Percentiles rank a stretch among this genome's conserved stretches.
Evolutionary conservation across 1,140 invertebrate species (phyloP).

Genomic region (Bombus polaris): DNA sequence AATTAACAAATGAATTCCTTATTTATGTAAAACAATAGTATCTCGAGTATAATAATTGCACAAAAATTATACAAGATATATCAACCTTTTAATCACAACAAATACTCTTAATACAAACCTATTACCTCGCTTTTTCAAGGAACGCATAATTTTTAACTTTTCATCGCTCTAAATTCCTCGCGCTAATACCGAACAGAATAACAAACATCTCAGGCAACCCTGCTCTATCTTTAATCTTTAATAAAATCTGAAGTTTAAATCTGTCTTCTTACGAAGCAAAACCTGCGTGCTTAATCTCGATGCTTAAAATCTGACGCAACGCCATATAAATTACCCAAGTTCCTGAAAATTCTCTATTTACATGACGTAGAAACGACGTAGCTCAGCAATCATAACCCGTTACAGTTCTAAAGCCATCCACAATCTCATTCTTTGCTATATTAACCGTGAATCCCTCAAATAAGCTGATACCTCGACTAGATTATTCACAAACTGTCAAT

Average conservation of each 20-base stretch:
- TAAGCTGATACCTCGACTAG: conserved; percentile 12
- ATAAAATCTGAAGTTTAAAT: not conserved
- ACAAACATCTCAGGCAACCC: too few species aligned
- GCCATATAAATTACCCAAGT: not conserved
- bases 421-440: not conserved
- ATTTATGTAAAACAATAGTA: too few species aligned
- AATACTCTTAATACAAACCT: not conserved
- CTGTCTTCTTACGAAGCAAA: not conserved
- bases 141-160: not conserved
- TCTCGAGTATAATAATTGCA: not conserved
- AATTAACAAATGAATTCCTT: not conserved
- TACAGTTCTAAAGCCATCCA: not conserved
- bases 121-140: not conserved
- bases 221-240: not conserved
- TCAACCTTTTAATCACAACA: not conserved
- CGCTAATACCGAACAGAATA: not conserved
- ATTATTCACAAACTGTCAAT: conserved; percentile 69
- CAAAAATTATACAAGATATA: not conserved
- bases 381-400: not conserved
- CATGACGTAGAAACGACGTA: too few species aligned
- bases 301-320: not conserved
- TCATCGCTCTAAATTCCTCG: not conserved
- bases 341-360: not conserved
- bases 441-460: not conserved
- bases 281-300: not conserved